phyloP scores from a whole-genome alignment of 2,113 vertebrate genomes.

The Engystomops pustulosus region DNA sequence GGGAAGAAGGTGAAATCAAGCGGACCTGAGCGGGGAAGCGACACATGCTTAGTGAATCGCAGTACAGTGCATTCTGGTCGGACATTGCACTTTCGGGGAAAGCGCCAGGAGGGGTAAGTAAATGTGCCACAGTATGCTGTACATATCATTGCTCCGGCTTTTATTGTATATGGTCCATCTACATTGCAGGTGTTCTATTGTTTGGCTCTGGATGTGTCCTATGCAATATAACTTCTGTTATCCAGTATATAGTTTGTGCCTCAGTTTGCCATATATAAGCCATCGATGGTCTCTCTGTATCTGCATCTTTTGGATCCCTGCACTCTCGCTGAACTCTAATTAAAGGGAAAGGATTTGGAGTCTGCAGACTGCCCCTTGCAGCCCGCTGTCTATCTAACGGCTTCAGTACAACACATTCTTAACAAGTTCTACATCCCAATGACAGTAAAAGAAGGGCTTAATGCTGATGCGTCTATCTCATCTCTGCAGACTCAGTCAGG shows the following conservation, averaged over 20 bases:
- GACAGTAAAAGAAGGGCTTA: conserved; percentile 52
- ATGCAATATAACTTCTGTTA: background rate
- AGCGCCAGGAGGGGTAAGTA: no score
- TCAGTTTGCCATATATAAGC: background rate
- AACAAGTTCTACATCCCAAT: conserved; percentile 38
- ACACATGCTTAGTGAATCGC: no score
- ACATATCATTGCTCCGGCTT: background rate
- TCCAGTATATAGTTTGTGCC: background rate
- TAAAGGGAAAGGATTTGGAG: conserved; percentile 39
- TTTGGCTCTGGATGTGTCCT: background rate
- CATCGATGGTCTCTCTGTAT: background rate
- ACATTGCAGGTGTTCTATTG: background rate
- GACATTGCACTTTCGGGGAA: no score
- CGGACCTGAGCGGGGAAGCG: no score
- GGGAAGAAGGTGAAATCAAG: no score
- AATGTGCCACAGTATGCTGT: no score
- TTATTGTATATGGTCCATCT: background rate
- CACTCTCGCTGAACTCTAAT: conserved; percentile 39
- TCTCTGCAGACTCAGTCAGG: conserved; percentile 54
- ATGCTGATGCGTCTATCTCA: conserved; percentile 56
- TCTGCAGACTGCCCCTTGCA: conserved; percentile 44
- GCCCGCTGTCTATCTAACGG: conserved; percentile 34
- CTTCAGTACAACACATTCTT: conserved; percentile 45
- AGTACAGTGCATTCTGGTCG: no score
- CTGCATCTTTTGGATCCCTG: conserved; percentile 9